Percentiles rank a stretch among this genome's conserved stretches.
phyloP scores from a whole-genome alignment of 2,888 invertebrate species.

The Hyposoter didymator region DNA sequence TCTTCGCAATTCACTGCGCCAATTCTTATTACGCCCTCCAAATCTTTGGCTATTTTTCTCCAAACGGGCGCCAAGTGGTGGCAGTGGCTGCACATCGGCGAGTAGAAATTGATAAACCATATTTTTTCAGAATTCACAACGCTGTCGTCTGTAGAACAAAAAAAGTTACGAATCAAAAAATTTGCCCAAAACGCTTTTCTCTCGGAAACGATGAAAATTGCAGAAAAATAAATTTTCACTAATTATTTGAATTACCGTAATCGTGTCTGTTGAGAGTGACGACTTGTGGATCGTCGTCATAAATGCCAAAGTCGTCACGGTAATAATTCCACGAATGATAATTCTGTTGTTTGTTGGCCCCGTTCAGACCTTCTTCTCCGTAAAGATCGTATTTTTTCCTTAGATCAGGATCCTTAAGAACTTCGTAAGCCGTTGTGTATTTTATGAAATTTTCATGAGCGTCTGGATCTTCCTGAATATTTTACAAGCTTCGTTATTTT shows the following conservation, averaged over 20 bases:
- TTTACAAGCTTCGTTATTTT: slow-evolving; percentile 21
- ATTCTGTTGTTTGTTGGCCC: slow-evolving; percentile 86
- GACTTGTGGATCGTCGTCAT: slow-evolving; percentile 93
- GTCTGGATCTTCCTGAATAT: slow-evolving; percentile 88
- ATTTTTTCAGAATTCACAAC: slow-evolving; percentile 87
- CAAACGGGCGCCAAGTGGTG: slow-evolving; percentile 93
- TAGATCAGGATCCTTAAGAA: slow-evolving; percentile 92
- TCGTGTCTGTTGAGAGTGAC: slow-evolving; percentile 90
- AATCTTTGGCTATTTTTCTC: slow-evolving; percentile 91
- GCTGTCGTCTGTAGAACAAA: slow-evolving; percentile 82
- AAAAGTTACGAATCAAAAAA: not conserved
- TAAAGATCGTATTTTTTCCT: slow-evolving; percentile 92
- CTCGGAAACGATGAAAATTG: not conserved
- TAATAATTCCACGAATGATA: slow-evolving; percentile 94
- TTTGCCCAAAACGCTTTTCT: not conserved
- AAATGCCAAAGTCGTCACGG: slow-evolving; percentile 92
- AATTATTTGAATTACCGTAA: slow-evolving; percentile 87
- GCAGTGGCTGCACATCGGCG: slow-evolving; percentile 94
- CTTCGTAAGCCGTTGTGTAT: slow-evolving; percentile 94
- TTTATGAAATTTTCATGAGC: slow-evolving; percentile 92
- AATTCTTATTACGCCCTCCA: slow-evolving; percentile 91
- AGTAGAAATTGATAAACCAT: slow-evolving; percentile 96
- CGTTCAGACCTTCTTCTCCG: slow-evolving; percentile 90
- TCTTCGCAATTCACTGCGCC: slow-evolving; percentile 96
- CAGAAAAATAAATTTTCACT: not conserved